A percentile compares a stretch with the other conserved stretches of the same genome.
Evolutionary conservation across 2,888 invertebrate species (phyloP).

Genomic region (Osmoderma eremita): DNA sequence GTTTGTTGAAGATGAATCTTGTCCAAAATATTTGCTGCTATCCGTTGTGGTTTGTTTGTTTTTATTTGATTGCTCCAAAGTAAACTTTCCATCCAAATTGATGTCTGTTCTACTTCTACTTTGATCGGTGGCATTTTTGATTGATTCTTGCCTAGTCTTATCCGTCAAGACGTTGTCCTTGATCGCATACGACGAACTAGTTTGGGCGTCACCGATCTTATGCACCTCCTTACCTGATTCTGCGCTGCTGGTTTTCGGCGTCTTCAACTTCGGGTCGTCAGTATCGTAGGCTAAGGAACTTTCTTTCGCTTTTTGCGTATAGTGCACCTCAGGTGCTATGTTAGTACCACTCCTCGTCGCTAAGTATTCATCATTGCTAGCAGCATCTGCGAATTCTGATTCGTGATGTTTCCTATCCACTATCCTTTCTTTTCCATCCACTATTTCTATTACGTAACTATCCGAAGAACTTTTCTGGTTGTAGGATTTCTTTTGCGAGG

Average conservation of each 20-base stretch:
- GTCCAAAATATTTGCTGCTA: constrained; percentile 34
- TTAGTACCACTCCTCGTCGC: constrained; percentile 68
- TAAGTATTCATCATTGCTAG: constrained; percentile 65
- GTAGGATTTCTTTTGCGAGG: constrained; percentile 68
- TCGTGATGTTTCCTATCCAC: constrained; percentile 70
- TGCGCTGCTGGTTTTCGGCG: constrained; percentile 63
- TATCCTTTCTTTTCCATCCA: constrained; percentile 72
- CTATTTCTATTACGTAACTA: constrained; percentile 73
- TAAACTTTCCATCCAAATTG: constrained; percentile 47
- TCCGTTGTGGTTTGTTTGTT: too few relatives aligned
- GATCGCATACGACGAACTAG: constrained; percentile 52
- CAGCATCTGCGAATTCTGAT: constrained; percentile 64
- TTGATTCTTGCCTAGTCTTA: constrained; percentile 42
- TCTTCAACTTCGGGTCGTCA: constrained; percentile 65
- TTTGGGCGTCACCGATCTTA: constrained; percentile 58
- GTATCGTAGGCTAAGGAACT: constrained; percentile 69
- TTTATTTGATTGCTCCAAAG: constrained; percentile 4
- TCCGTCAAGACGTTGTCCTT: constrained; percentile 29
- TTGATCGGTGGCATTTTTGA: not conserved
- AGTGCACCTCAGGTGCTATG: constrained; percentile 68
- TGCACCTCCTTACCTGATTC: constrained; percentile 63
- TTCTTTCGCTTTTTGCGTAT: constrained; percentile 67
- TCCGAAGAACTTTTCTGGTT: constrained; percentile 71
- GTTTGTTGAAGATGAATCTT: constrained; percentile 33
- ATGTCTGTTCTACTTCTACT: constrained; percentile 43